Evolutionary conservation across 2,113 vertebrate species (phyloP).

Genomic region (Malaclemys terrapin): DNA sequence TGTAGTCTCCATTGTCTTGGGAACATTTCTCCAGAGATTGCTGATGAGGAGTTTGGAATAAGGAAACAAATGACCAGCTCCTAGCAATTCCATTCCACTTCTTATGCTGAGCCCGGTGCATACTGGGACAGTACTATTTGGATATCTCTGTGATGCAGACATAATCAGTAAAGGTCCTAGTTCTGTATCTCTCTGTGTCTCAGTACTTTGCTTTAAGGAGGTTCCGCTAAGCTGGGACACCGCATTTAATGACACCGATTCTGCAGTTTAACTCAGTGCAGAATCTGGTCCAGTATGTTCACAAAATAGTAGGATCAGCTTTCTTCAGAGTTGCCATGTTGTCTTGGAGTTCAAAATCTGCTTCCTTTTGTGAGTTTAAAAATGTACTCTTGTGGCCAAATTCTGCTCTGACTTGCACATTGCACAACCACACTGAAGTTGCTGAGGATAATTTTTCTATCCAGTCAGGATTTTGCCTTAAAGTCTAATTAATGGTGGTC

Average conservation of each 20-base stretch:
- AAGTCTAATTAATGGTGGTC: background rate
- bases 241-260: background rate
- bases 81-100: background rate
- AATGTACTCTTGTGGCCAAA: conserved; percentile 1
- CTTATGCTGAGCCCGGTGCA: background rate
- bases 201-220: background rate
- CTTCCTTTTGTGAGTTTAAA: conserved; percentile 16
- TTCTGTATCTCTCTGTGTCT: background rate
- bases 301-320: background rate
- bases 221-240: background rate
- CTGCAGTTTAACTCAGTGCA: background rate
- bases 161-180: background rate
- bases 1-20: background rate
- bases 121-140: background rate
- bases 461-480: background rate
- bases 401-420: conserved; percentile 9
- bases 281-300: background rate
- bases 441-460: background rate
- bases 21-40: background rate
- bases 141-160: background rate
- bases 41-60: background rate
- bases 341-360: background rate
- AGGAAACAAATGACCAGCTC: background rate
- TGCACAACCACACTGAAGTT: background rate
- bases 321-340: background rate